Percentiles rank a stretch among this genome's conserved stretches.
Conservation (phyloP, 2,797 vertebrate species). For the Lateolabrax maculatus region DNA sequence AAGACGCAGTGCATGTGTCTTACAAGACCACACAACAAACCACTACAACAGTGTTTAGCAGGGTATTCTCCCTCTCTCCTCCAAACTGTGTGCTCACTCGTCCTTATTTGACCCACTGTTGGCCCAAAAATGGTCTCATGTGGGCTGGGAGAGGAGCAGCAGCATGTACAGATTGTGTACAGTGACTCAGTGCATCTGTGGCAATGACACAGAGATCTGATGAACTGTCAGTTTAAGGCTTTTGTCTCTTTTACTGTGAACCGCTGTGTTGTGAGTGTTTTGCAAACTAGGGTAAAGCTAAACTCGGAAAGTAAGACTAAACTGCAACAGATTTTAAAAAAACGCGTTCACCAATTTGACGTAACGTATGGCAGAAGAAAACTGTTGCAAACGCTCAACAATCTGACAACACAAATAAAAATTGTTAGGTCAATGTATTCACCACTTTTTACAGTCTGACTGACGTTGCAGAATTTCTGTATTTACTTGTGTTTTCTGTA, state of each 20-base stretch:
- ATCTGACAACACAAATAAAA: not conserved
- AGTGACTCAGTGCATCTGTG: slow-evolving; percentile 41
- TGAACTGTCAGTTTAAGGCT: not conserved
- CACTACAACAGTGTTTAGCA: not conserved
- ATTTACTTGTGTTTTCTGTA: not conserved
- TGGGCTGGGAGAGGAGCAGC: slow-evolving; percentile 55
- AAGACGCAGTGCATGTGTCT: not conserved
- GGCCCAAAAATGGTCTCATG: slow-evolving; percentile 58
- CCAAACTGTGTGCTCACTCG: slow-evolving; percentile 42
- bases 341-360: too few species aligned
- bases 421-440: too few species aligned
- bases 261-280: not conserved
- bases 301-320: too few species aligned
- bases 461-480: too few species aligned
- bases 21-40: not conserved
- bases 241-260: not conserved
- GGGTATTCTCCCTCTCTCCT: slow-evolving; percentile 21
- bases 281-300: not conserved
- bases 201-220: slow-evolving; percentile 36
- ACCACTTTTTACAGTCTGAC: too few species aligned
- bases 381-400: not conserved
- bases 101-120: slow-evolving; percentile 72
- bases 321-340: too few species aligned
- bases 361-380: too few species aligned
- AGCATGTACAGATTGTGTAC: slow-evolving; percentile 43